Percentiles rank a stretch among this genome's conserved stretches.
Conservation (phyloP, 2,113 vertebrate genomes). For the Tympanuchus pallidicinctus region DNA sequence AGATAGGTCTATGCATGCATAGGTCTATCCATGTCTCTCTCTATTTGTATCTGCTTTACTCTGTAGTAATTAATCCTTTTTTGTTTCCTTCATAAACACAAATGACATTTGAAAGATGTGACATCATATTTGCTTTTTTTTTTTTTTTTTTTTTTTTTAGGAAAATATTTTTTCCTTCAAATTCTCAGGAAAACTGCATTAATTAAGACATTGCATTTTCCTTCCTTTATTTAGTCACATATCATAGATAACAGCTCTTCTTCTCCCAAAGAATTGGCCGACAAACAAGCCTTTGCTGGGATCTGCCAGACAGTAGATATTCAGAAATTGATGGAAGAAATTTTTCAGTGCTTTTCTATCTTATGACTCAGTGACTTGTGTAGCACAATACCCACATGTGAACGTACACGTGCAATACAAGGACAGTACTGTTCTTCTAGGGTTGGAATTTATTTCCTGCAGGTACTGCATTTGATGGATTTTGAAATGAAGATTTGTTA, state of each 20-base stretch:
- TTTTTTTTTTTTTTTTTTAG: background rate
- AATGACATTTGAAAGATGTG: background rate
- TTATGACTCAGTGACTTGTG: background rate
- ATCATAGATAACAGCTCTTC: background rate
- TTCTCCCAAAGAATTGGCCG: background rate
- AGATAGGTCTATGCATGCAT: too few species aligned
- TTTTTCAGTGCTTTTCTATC: background rate
- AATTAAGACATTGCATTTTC: background rate
- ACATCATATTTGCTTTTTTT: background rate
- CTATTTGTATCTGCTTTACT: background rate
- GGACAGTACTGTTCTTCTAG: background rate
- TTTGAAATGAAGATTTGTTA: constrained; percentile 30
- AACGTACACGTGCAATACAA: fast-evolving
- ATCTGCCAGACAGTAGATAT: background rate
- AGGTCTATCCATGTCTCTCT: background rate
- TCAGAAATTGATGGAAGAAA: background rate
- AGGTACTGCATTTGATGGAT: background rate
- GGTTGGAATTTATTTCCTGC: background rate
- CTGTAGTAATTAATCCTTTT: background rate
- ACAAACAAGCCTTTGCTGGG: background rate
- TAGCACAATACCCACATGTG: background rate
- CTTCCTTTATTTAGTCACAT: background rate
- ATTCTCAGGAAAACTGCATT: background rate
- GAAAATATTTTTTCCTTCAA: background rate
- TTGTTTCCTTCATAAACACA: background rate